These are phyloP conservation scores for Cyphomyrmex costatus DNA, from an alignment of 1,140 invertebrate genomes.

Conservation along the genomic window DNA sequence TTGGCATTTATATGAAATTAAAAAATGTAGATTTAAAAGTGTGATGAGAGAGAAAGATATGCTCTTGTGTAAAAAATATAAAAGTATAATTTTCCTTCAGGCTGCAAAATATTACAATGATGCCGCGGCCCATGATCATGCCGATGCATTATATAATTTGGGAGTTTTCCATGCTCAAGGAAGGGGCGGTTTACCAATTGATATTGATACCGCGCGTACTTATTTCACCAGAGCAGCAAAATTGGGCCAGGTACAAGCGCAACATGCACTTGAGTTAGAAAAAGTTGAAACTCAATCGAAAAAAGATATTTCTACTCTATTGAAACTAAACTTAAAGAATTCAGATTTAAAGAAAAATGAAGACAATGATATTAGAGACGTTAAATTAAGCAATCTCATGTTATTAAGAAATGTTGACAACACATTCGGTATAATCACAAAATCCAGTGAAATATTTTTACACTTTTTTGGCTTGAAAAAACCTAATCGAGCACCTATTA, in stretches of 20 bases:
- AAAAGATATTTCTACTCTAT: not conserved
- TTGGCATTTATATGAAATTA: constrained; percentile 1
- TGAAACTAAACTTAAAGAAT: not conserved
- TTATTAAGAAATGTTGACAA: constrained; percentile 17
- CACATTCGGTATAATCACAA: constrained; percentile 18
- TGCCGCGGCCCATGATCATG: constrained; percentile 88
- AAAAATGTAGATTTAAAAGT: not conserved
- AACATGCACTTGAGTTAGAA: constrained; percentile 85
- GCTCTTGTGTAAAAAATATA: constrained; percentile 14
- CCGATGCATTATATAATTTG: constrained; percentile 89
- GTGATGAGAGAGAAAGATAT: not conserved
- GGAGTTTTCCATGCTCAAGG: constrained; percentile 90
- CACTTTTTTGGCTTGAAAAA: constrained; percentile 74
- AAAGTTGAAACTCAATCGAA: constrained; percentile 51
- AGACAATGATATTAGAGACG: constrained; percentile 38
- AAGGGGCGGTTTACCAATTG: constrained; percentile 86
- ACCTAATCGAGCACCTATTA: constrained; percentile 59
- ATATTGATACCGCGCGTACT: constrained; percentile 85
- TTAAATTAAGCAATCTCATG: constrained; percentile 63
- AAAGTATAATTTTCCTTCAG: constrained; percentile 81
- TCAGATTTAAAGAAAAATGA: constrained; percentile 15
- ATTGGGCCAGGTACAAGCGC: constrained; percentile 88
- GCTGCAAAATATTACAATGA: constrained; percentile 88
- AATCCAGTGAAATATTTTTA: constrained; percentile 76
- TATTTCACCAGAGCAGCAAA: constrained; percentile 88